These are phyloP conservation scores for Meganola albula DNA, from an alignment of 2,888 invertebrate species.

Conservation along the genomic window DNA sequence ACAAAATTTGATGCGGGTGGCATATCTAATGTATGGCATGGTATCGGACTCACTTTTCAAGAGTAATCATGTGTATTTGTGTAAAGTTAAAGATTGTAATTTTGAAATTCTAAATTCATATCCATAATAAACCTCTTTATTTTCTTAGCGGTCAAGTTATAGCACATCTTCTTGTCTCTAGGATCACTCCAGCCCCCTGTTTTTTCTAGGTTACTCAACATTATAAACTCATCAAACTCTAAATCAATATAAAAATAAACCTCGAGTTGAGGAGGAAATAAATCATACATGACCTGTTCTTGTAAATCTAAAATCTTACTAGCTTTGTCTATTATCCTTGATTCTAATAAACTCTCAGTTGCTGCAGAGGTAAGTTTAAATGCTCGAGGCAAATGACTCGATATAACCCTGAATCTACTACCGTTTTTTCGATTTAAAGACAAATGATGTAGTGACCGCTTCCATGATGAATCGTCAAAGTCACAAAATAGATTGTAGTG, in stretches of 20 bases:
- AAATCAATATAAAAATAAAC: conserved; percentile 37
- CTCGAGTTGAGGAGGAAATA: conserved; percentile 41
- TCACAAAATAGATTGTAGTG: conserved; percentile 49
- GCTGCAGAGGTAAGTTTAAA: conserved; percentile 27
- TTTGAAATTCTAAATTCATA: conserved; percentile 32
- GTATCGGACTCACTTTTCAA: too few species aligned
- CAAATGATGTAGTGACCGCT: conserved; percentile 40
- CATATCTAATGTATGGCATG: conserved; percentile 3
- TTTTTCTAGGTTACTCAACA: conserved; percentile 37
- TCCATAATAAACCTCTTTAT: conserved; percentile 38
- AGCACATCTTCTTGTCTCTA: conserved; percentile 42
- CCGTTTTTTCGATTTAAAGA: conserved; percentile 41
- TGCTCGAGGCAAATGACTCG: conserved; percentile 39
- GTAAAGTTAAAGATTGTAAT: conserved; percentile 10
- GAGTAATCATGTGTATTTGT: too few species aligned
- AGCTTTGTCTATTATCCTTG: conserved; percentile 27
- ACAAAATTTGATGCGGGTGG: too few species aligned
- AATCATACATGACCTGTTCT: conserved; percentile 14
- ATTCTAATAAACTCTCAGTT: conserved; percentile 20
- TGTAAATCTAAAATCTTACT: conserved; percentile 28
- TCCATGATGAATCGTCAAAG: conserved; percentile 50
- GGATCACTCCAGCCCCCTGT: conserved; percentile 49
- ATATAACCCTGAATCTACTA: conserved; percentile 39
- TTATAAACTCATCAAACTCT: conserved; percentile 33
- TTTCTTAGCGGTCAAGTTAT: conserved; percentile 41